Conservation (phyloP, 2,113 vertebrate genomes). For the Paraplagusia blochii region DNA sequence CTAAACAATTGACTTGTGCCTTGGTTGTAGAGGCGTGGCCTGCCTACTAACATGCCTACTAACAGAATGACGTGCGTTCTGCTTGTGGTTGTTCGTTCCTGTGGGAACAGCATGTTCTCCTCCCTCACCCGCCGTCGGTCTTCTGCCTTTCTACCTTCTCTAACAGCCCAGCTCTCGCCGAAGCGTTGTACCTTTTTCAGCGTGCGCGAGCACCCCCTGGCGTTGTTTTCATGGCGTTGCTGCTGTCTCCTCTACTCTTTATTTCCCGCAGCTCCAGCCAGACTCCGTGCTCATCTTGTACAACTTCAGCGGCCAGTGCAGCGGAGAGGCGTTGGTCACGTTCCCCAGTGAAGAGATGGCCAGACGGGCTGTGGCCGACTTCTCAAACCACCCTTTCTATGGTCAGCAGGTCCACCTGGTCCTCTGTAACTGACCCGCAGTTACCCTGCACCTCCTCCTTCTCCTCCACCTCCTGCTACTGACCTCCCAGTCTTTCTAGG, state of each 20-base stretch:
- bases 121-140: slow-evolving; percentile 21
- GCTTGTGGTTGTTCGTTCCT: slow-evolving; percentile 22
- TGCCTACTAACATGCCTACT: slow-evolving; percentile 49
- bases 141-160: slow-evolving; percentile 29
- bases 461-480: neutral
- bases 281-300: slow-evolving; percentile 86
- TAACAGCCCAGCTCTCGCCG: slow-evolving; percentile 9
- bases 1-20: neutral
- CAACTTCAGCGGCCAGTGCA: slow-evolving; percentile 87
- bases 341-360: slow-evolving; percentile 85
- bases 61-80: neutral
- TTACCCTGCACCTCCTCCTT: slow-evolving; percentile 11
- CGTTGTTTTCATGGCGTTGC: slow-evolving; percentile 4
- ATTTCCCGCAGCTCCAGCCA: slow-evolving; percentile 77
- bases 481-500: neutral
- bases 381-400: slow-evolving; percentile 77
- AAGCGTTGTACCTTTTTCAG: slow-evolving; percentile 2
- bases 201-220: slow-evolving; percentile 45
- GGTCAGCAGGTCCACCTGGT: slow-evolving; percentile 77
- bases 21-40: slow-evolving; percentile 2
- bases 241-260: neutral
- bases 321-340: slow-evolving; percentile 87
- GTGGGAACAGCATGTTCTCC: slow-evolving; percentile 33
- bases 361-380: slow-evolving; percentile 81
- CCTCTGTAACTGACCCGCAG: slow-evolving; percentile 73